phyloP scores from a whole-genome alignment of 2,888 invertebrate genomes.

The Aspidiotus rigidus region DNA sequence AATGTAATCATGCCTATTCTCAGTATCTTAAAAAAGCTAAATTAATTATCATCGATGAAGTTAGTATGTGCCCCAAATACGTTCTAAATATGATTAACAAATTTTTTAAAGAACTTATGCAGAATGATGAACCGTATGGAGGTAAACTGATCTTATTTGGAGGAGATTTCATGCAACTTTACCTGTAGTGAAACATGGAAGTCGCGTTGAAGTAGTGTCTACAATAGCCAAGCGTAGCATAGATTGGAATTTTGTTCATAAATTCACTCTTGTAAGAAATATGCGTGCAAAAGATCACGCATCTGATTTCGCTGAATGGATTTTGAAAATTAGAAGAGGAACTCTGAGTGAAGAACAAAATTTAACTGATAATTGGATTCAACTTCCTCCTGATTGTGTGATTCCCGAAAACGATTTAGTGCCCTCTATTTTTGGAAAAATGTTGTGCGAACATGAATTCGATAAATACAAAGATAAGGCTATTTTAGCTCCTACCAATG shows the following conservation, averaged over 20 bases:
- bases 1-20: neutral
- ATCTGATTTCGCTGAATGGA: neutral
- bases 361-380: no score
- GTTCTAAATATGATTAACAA: neutral
- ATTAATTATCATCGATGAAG: neutral
- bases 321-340: neutral
- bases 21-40: neutral
- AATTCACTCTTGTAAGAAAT: neutral
- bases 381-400: no score
- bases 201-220: no score
- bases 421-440: constrained; percentile 1
- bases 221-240: neutral
- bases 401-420: no score
- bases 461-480: neutral
- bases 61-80: neutral
- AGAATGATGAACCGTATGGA: neutral
- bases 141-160: neutral
- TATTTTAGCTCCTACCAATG: constrained; percentile 2
- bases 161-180: neutral
- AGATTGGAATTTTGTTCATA: neutral
- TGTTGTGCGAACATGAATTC: neutral
- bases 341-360: no score
- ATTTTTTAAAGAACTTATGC: neutral
- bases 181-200: neutral
- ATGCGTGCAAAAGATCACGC: neutral